A percentile compares a stretch with the other conserved stretches of the same genome.
Evolutionary conservation across 2,888 invertebrate species (phyloP).

Genomic region (Drosophila quinaria): DNA sequence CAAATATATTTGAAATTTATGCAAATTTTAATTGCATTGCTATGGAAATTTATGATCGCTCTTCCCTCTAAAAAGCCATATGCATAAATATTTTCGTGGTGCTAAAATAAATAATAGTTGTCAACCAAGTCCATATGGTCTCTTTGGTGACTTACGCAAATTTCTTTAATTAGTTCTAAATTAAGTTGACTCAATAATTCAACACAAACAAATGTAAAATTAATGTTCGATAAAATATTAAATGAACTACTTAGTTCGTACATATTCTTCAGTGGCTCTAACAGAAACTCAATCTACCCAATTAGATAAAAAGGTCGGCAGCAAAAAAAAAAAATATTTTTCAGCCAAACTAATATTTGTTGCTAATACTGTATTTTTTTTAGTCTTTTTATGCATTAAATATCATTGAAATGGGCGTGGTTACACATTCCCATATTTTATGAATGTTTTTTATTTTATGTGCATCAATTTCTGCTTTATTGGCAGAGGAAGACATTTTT

Average conservation of each 20-base stretch:
- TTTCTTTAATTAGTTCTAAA: neutral
- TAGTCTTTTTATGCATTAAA: conserved; percentile 2
- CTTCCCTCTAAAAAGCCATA: conserved; percentile 18
- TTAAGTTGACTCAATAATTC: too few relatives aligned
- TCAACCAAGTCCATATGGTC: conserved; percentile 1
- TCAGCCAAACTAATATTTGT: neutral
- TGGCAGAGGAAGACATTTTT: conserved; percentile 72
- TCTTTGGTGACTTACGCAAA: neutral
- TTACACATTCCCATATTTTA: conserved; percentile 31
- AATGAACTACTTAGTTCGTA: neutral
- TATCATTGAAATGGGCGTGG: conserved; percentile 49
- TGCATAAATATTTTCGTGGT: conserved; percentile 54
- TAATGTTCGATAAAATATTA: neutral
- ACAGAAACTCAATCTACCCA: neutral
- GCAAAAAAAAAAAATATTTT: neutral
- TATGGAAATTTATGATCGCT: conserved; percentile 54
- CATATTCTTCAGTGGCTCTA: neutral
- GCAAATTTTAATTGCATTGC: conserved; percentile 78
- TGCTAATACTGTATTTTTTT: neutral
- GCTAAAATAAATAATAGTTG: conserved; percentile 51
- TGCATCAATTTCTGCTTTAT: conserved; percentile 73
- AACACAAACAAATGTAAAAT: too few relatives aligned
- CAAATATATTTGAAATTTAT: conserved; percentile 69
- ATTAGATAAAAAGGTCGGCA: neutral
- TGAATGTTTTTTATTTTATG: conserved; percentile 72